Percentiles rank a stretch among this genome's conserved stretches.
These are phyloP conservation scores for Abscondita cerata DNA, from an alignment of 2,888 invertebrate species.

Conservation along the genomic window DNA sequence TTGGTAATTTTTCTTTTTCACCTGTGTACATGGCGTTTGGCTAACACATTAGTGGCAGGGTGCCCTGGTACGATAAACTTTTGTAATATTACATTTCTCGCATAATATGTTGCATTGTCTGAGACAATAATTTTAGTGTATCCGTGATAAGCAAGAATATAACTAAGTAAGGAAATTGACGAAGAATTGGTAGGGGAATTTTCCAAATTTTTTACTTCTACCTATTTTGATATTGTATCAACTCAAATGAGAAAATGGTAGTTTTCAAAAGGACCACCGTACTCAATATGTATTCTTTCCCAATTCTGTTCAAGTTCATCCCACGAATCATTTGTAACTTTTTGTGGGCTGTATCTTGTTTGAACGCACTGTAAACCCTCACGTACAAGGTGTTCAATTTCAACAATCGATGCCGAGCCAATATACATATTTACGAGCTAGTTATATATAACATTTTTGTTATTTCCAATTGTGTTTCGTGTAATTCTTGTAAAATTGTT, in stretches of 20 bases:
- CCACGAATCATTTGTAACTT: background rate
- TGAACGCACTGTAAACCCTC: no score
- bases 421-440: background rate
- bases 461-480: background rate
- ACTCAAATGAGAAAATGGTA: background rate
- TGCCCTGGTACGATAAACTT: slow-evolving; percentile 30
- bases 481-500: background rate
- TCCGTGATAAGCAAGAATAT: no score
- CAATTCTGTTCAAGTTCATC: background rate
- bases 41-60: no score
- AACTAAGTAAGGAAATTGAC: no score
- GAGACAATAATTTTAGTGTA: background rate
- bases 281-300: background rate
- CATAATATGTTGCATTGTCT: slow-evolving; percentile 23
- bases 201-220: background rate
- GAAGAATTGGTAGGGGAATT: no score
- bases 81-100: slow-evolving; percentile 34
- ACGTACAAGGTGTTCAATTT: background rate
- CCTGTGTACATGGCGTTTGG: background rate
- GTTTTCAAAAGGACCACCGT: background rate
- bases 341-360: background rate
- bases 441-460: background rate
- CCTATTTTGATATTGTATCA: background rate
- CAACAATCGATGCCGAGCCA: background rate
- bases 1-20: background rate